Base-by-base conservation (phyloP, 1,140 invertebrate genomes). In the Sogatella furcifera region DNA sequence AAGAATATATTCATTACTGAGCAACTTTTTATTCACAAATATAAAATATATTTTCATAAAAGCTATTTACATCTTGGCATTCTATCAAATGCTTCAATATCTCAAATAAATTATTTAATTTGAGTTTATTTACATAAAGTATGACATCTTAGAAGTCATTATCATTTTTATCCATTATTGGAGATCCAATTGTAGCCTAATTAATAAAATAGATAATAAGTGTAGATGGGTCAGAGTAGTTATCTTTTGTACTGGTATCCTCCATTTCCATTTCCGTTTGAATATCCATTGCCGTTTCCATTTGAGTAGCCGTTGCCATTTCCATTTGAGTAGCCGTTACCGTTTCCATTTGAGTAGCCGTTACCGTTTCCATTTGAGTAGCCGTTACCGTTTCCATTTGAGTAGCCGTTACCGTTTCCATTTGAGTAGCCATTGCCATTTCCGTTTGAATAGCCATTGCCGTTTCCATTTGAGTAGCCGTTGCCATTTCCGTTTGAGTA, bases 321-420 rank as follows among this genome's bases (percentile, higher is more conserved):
- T 4, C 44, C 44, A 19, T 46, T 46, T 46, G 5, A 5, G 13
- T 46, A 5, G 6, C 44, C 44, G 10, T 31, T 31, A 15, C 44
- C 46, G 46, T 49, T 49, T 49, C 46, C 46, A 49, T 22, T 49
- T 8, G 46, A 22, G 10, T 49, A 49, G 6, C 58, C 58, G 21
- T 62, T 54, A 13, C 60, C 61, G 19, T 46, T 46, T 46, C 63
- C 65, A 44, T 13, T 11, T 15, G 41, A 38, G 9, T 38, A 38
- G 11, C 34, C 34, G 11, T 38, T 38, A 10, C 34, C 34, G 11
- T 38, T 38, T 3, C 34, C 46, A 49, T 22, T 49, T 8, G 46
- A 22, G 21, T 49, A 49, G 9, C 58, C 58, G 21, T 62, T 54
- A 9, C 60, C 61, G 10, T 49, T 49, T 38, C 64, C 65, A 44